Evolutionary conservation across 2,888 invertebrate species (phyloP), one percentile per base, ranked within the genome.

Genomic region (Chymomyza caudatula): DNA sequence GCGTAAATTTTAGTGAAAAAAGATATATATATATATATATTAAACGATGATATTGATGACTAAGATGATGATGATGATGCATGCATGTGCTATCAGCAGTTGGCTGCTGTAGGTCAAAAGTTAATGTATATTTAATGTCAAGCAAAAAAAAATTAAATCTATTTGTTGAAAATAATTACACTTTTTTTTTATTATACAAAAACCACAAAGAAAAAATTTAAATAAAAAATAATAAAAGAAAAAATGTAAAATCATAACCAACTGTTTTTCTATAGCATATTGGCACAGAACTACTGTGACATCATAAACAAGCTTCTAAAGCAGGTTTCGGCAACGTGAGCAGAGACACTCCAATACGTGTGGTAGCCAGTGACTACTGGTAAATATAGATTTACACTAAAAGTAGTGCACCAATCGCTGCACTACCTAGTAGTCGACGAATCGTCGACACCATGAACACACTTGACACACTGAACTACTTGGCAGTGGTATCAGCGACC

Each of bases 1-100:
- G 86, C 84, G 78, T 87, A 86, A 85, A 87, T 88, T 87, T 87
- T 85, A 85, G 86, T 81, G 71, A 85, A 88, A 78, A 74, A 70
- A 62, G 62, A 68, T 72, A 64, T 68, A 71, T 64, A 71, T 65
- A 51, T 29, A 63, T 63, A 62, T 73, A 65, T 67, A 66, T 63
- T 65, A 58, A 61, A 66, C 54, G 64, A 75, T 58, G 60, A 65
- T 69, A 58, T 69, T 65, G 62, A 65, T 54, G 55, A 42, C 63
- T 62, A 51, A 63, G 55, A 61, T 51, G 66, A 23, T 47, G n/a
- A 47, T n/a, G 23, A 25, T 19, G 53, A 65, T 52, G 25, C n/a
- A 43, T 51, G 22, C 22, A 17, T 22, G 51, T 8, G 22, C 15
- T n/a, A 3, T n/a, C 22, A 54, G 19, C 37, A 59, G 44, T 51